Evolutionary conservation across 2,113 vertebrate species (phyloP).

Genomic region (Nettapus auritus): DNA sequence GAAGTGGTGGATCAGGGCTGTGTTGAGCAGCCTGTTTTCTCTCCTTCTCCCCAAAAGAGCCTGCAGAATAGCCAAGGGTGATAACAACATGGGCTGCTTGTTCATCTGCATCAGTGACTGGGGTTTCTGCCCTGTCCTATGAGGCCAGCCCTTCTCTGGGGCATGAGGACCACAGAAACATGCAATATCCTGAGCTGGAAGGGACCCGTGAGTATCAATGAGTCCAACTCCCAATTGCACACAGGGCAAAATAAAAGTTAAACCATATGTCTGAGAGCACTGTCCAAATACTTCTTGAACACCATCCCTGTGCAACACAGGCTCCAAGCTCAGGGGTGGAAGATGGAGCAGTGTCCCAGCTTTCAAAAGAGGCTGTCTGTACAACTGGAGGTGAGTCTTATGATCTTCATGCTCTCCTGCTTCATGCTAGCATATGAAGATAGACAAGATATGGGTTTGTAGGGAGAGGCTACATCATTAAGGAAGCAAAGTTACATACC

Average conservation of each 20-base stretch:
- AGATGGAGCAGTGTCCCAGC: neutral
- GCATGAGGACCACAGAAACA: no score
- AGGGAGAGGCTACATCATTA: neutral
- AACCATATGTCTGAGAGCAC: no score
- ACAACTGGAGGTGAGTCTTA: neutral
- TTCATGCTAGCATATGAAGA: neutral
- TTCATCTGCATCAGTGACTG: accelerated
- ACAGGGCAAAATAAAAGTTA: no score
- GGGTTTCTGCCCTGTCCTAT: neutral
- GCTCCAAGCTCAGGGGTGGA: neutral
- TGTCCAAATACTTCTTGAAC: no score
- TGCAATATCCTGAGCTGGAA: no score
- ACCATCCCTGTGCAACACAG: neutral
- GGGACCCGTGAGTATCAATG: no score
- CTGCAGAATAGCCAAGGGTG: neutral
- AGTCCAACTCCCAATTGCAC: no score
- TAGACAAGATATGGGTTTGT: neutral
- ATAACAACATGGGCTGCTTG: neutral
- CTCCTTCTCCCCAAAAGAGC: neutral
- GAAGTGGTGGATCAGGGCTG: neutral
- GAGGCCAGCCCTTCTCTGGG: no score
- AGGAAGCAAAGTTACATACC: neutral
- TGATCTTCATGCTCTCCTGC: neutral
- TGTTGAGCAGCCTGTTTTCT: neutral
- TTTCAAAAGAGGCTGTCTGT: neutral